Evolutionary conservation across 1,140 invertebrate genomes (phyloP), one percentile per base, ranked within the genome.

Genomic region (Bombus breviceps): DNA sequence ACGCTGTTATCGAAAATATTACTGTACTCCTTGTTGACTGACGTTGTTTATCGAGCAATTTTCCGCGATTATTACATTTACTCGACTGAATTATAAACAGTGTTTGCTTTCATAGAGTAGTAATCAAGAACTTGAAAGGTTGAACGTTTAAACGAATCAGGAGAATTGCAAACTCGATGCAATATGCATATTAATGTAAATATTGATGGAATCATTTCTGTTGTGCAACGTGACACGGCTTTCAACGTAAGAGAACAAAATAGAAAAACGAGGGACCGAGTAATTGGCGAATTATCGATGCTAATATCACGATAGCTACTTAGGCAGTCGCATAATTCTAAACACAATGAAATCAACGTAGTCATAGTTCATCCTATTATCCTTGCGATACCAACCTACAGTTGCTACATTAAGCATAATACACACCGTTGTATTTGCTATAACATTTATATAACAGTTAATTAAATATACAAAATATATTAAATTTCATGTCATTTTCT

Each of bases 61-160:
- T 57, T 25, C 74, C 9, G 10, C n/a, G 12, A 57, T 57, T 75
- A 75, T 75, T 75, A 75, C 41, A 75, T 53, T 75, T 25, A 57
- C 22, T 15, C n/a, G 43, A 75, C 12, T 53, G 47, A 47, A 37
- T 53, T 53, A 75, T 75, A 18, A 47, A 22, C 47, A 41, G n/a
- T 37, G 43, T 57, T 74, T 34, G 43, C 43, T 74, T 53, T 53
- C n/a, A 75, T 75, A 57, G 73, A 75, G 43, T 25, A 59, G 53
- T 37, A 76, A 76, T 59, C 74, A 76, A 76, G 25, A 18, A 41
- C 47, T 28, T 59, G 74, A 76, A 76, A 37, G 74, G 53, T 53
- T 34, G 74, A 6, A 28, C 47, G 47, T 76, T 76, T 37, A 76
- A 76, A 76, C 34, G 47, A 76, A 59, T 76, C 74, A 15, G n/a